Evolutionary conservation across 2,888 invertebrate species (phyloP).

Genomic region (Acleris sparsana): DNA sequence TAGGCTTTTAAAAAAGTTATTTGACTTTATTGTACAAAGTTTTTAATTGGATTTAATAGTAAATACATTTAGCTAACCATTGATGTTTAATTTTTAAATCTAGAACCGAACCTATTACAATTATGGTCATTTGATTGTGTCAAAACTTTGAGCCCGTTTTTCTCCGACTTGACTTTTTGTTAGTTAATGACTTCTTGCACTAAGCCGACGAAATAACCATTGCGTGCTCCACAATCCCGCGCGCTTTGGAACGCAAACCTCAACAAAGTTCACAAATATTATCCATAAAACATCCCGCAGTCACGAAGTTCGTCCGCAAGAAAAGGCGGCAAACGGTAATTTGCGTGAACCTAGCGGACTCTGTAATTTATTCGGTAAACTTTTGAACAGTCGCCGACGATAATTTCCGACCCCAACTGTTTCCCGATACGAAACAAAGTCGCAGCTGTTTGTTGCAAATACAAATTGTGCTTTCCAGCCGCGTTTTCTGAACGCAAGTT

Average conservation of each 20-base stretch:
- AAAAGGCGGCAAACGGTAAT: conserved; percentile 32
- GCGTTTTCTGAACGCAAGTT: neutral
- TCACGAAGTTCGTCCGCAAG: conserved; percentile 10
- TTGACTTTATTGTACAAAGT: too few species aligned
- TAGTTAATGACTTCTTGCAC: too few species aligned
- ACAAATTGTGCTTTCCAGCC: conserved; percentile 10
- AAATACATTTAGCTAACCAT: too few species aligned
- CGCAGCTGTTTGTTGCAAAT: conserved; percentile 18
- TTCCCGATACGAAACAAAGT: conserved; percentile 27
- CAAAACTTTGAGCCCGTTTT: too few species aligned
- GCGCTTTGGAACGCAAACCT: neutral
- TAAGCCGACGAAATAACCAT: too few species aligned
- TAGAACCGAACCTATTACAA: too few species aligned
- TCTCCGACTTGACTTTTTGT: too few species aligned
- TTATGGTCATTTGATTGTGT: too few species aligned
- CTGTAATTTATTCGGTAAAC: conserved; percentile 47
- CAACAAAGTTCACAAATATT: conserved; percentile 22
- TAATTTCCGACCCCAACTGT: conserved; percentile 42
- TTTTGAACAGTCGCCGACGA: conserved; percentile 41
- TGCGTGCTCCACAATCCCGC: neutral
- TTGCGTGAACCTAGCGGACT: conserved; percentile 33
- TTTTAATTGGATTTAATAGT: too few species aligned
- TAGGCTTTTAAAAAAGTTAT: too few species aligned
- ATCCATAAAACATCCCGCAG: conserved; percentile 25
- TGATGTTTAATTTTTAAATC: too few species aligned